phyloP scores from a whole-genome alignment of 2,797 vertebrate genomes.

The Pteropus rufus region DNA sequence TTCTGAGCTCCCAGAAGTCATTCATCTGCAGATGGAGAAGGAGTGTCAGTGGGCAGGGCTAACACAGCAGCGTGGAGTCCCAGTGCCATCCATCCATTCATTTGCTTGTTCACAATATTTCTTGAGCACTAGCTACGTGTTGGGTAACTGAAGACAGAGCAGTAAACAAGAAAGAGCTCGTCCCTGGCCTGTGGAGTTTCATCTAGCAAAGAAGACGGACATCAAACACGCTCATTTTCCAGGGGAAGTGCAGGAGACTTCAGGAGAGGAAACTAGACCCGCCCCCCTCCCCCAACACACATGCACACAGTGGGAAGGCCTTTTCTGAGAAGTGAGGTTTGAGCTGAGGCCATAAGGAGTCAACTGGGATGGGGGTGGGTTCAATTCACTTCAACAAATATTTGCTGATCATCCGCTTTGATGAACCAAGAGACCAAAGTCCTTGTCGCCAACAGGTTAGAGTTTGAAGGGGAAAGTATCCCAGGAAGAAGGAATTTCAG shows the following conservation, averaged over 20 bases:
- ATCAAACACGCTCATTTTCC: not conserved
- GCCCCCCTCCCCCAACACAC: too few species aligned
- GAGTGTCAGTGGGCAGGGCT: not conserved
- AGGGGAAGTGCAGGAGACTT: not conserved
- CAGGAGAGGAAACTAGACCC: not conserved
- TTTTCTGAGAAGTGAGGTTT: not conserved
- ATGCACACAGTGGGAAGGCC: not conserved
- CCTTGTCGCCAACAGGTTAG: not conserved
- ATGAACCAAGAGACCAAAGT: not conserved
- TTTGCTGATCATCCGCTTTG: not conserved
- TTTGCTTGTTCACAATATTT: not conserved
- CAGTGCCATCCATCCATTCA: not conserved
- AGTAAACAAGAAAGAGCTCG: not conserved
- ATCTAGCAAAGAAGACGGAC: not conserved
- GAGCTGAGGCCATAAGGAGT: not conserved
- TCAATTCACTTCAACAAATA: conserved; percentile 18
- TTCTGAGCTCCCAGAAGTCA: not conserved
- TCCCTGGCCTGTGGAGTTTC: not conserved
- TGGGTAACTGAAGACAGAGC: not conserved
- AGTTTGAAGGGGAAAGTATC: not conserved
- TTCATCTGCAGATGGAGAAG: not conserved
- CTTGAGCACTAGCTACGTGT: not conserved
- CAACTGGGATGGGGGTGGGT: not conserved
- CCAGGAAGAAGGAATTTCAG: not conserved
- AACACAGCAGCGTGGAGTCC: not conserved